phyloP scores from a whole-genome alignment of 2,888 invertebrate species.

The Conops quadrifasciatus region DNA sequence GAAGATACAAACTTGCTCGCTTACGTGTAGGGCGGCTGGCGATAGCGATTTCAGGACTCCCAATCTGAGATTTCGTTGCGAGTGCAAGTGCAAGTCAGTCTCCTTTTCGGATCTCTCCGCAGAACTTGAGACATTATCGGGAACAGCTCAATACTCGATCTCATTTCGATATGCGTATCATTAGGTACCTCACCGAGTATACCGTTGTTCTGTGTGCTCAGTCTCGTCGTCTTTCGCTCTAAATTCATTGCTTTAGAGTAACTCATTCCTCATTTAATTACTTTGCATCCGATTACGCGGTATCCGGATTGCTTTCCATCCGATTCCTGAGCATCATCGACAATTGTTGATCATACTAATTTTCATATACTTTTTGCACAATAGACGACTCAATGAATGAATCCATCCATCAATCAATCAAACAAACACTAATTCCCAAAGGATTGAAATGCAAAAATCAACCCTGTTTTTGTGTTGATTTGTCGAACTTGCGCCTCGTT shows the following conservation, averaged over 20 bases:
- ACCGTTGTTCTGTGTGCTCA: background rate
- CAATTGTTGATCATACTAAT: background rate
- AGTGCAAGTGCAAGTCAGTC: no score
- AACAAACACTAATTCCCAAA: background rate
- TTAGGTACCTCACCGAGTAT: no score
- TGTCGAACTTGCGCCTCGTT: background rate
- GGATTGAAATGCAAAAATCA: conserved; percentile 16
- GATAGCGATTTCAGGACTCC: no score
- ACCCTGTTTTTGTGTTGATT: conserved; percentile 1
- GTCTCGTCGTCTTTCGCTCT: background rate
- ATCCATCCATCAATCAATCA: conserved; percentile 7
- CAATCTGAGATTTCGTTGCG: no score
- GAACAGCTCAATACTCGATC: no score
- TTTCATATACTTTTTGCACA: background rate
- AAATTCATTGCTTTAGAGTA: background rate
- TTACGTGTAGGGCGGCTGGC: no score
- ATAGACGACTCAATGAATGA: background rate
- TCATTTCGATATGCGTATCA: no score
- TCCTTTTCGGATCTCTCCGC: no score
- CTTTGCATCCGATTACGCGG: background rate
- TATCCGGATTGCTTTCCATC: background rate
- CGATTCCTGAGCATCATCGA: background rate
- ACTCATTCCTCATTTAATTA: background rate
- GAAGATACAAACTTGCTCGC: background rate
- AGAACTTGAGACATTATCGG: no score